Conservation (phyloP, 2,888 invertebrate genomes). For the Notodonta dromedarius region DNA sequence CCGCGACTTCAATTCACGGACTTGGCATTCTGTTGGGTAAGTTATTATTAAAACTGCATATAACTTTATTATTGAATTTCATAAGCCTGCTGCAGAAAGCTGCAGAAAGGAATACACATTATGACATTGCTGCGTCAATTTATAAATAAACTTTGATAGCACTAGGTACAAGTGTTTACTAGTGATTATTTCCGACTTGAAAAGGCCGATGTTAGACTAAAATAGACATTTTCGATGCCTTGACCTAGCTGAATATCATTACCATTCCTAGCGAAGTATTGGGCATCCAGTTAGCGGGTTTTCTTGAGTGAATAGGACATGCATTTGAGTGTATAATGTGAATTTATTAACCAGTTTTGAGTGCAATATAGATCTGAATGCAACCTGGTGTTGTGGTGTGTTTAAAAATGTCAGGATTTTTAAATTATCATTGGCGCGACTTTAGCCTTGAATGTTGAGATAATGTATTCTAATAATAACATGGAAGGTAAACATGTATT, state of each 20-base stretch:
- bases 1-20: constrained; percentile 42
- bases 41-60: constrained; percentile 36
- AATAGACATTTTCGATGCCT: constrained; percentile 61
- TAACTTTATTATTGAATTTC: constrained; percentile 25
- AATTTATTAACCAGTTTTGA: constrained; percentile 7
- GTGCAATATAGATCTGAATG: constrained; percentile 13
- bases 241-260: constrained; percentile 65
- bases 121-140: constrained; percentile 36
- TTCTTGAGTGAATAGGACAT: constrained; percentile 21
- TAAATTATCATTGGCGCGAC: constrained; percentile 2
- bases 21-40: constrained; percentile 54
- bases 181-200: not conserved
- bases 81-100: constrained; percentile 17
- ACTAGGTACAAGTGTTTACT: constrained; percentile 7
- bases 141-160: constrained; percentile 17
- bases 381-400: constrained; percentile 21
- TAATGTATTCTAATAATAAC: constrained; percentile 30
- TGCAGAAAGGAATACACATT: constrained; percentile 48
- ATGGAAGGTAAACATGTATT: constrained; percentile 22
- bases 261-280: constrained; percentile 46
- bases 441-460: constrained; percentile 31
- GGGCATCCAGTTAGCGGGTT: constrained; percentile 49
- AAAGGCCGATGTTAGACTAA: constrained; percentile 40
- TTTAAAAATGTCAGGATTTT: constrained; percentile 4
- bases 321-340: not conserved